Percentiles rank a stretch among this genome's conserved stretches.
Conservation (phyloP, 2,888 invertebrate genomes). For the Tetheella fluctuosa region DNA sequence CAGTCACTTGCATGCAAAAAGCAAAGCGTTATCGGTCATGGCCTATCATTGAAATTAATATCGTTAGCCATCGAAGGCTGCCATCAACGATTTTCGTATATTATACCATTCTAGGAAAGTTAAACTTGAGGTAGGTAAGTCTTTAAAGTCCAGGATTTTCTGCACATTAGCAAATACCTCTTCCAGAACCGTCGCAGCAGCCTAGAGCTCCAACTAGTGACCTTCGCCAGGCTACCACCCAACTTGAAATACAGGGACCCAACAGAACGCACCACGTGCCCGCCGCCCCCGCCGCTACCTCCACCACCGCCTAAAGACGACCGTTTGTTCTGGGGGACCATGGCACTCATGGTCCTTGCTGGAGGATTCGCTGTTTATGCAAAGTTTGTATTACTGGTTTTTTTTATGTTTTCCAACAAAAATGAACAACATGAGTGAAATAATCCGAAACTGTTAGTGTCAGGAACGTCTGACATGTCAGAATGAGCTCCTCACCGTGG, state of each 20-base stretch:
- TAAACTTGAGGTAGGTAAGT: no score
- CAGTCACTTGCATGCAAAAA: no score
- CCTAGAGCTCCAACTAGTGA: conserved; percentile 36
- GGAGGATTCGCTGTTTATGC: conserved; percentile 62
- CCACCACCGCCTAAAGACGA: conserved; percentile 62
- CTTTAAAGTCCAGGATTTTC: not conserved
- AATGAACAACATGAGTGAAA: no score
- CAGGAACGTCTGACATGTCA: no score
- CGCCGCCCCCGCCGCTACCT: conserved; percentile 46
- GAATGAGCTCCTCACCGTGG: no score
- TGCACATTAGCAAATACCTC: not conserved
- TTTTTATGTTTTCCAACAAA: not conserved
- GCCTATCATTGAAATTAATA: no score
- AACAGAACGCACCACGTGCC: conserved; percentile 54
- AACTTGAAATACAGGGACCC: conserved; percentile 39
- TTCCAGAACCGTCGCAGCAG: conserved; percentile 39
- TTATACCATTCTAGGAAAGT: no score
- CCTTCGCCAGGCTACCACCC: conserved; percentile 31
- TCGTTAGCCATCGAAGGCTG: no score
- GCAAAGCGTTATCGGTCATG: no score
- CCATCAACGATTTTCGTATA: no score
- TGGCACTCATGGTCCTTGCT: conserved; percentile 48
- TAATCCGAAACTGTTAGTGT: no score
- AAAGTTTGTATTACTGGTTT: conserved; percentile 49
- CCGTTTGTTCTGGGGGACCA: conserved; percentile 55